phyloP scores from a whole-genome alignment of 2,797 vertebrate species.

The Centroberyx gerrardi region DNA sequence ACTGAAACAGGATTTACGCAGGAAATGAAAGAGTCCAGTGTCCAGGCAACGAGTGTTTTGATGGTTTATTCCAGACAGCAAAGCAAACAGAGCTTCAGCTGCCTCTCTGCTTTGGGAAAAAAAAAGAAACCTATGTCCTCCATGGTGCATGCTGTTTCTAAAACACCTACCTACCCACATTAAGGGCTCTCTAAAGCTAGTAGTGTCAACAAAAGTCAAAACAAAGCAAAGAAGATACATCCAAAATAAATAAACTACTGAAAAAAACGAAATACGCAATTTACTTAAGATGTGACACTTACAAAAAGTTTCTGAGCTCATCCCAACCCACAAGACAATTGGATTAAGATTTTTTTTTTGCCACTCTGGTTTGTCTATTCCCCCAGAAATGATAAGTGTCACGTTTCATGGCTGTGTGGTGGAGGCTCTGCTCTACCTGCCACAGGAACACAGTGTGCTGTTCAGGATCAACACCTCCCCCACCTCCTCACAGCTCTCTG shows the following conservation, averaged over 20 bases:
- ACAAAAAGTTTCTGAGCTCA: background rate
- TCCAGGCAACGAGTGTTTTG: background rate
- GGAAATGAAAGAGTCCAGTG: no score
- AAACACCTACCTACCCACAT: no score
- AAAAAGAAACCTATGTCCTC: no score
- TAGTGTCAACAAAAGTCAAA: background rate
- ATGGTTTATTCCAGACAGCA: no score
- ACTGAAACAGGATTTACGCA: no score
- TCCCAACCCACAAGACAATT: background rate
- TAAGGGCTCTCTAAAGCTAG: no score
- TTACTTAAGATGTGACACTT: no score
- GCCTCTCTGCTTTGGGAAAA: no score
- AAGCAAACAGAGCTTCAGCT: no score
- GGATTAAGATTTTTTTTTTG: background rate
- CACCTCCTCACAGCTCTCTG: background rate
- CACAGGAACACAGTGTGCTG: conserved; percentile 31
- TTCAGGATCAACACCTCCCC: conserved; percentile 20
- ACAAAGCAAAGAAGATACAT: background rate
- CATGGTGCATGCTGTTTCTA: no score
- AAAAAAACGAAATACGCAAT: no score
- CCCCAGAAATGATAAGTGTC: conserved; percentile 7
- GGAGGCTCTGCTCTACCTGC: background rate
- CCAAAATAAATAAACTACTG: no score
- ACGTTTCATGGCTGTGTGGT: background rate
- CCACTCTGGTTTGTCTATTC: background rate